A percentile compares a stretch with the other conserved stretches of the same genome.
Conservation (phyloP, 2,888 invertebrate genomes). For the Gnatocerus cornutus region DNA sequence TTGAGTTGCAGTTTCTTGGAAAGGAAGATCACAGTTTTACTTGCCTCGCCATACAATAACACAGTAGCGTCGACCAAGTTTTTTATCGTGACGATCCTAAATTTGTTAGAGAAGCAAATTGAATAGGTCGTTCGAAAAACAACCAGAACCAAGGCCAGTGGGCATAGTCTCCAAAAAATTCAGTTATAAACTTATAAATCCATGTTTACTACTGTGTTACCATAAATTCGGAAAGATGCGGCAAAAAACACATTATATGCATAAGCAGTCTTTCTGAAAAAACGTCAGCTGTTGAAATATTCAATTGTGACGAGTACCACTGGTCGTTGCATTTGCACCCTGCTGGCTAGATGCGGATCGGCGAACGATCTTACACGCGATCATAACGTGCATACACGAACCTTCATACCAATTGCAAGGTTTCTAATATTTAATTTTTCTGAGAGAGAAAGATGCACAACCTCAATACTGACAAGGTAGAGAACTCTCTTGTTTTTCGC, state of each 20-base stretch:
- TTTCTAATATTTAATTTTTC: constrained; percentile 27
- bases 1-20: constrained; percentile 45
- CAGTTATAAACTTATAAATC: not conserved
- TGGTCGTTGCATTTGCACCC: constrained; percentile 43
- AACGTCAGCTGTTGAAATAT: constrained; percentile 10
- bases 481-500: too few relatives aligned
- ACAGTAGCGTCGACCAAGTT: constrained; percentile 32
- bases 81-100: not conserved
- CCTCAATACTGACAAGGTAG: too few relatives aligned
- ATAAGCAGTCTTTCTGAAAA: not conserved
- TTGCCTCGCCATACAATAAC: constrained; percentile 22
- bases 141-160: not conserved
- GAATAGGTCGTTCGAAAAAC: too few relatives aligned
- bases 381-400: constrained; percentile 44
- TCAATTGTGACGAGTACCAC: constrained; percentile 39
- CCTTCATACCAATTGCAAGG: constrained; percentile 20
- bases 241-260: too few relatives aligned
- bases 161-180: not conserved
- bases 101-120: not conserved
- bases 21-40: constrained; percentile 38
- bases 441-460: not conserved
- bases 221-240: too few relatives aligned
- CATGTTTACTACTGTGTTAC: too few relatives aligned
- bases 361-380: constrained; percentile 45
- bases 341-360: constrained; percentile 38